Base-by-base conservation (phyloP, 2,888 invertebrate genomes). In the Hydriomena furcata region DNA sequence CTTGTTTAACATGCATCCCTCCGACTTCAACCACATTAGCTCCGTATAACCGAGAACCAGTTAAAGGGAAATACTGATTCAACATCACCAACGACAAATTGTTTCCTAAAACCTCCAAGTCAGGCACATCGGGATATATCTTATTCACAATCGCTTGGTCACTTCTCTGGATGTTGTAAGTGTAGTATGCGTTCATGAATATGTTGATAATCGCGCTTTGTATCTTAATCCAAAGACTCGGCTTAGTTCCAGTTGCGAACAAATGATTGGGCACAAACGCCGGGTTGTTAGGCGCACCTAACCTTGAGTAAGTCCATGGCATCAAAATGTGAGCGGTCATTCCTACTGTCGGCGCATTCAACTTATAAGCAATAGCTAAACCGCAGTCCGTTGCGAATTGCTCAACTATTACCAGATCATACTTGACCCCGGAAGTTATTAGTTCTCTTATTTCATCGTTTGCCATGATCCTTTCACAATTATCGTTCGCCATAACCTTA, bases 361-460 rank as follows among this genome's bases (percentile, higher is more conserved):
- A 73, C 44, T 90, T 68, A 63, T 92, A 79, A 0, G 91, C 91
- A 37, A 93, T 69, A 0, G 90, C 92, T 57, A 93, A 71, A 46
- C 91, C 84, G 40, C 93, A 93, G 58, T 93, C 92, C 0, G 91
- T 84, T 38, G 86, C 88, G 58, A 93, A 93, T 52, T 91, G 81
- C 61, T 92, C 92, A 0, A 84, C 82, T 23, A 93, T 75, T 1
- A 92, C 73, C 7, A 92, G 53, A 64, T 94, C 93, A 52, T 91
- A 94, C 21, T 79, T 76, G 7, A 58, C 65, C 11, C 64, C 60
- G 0, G 74, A 71, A 10, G 63, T 44, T 53, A 73, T 57, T 2
- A 78, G 31, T 13, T 63, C 43, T 48, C 57, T 60, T 12, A 76
- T 59, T 31, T 65, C 57, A 45, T 47, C 23, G 41, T 72, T 61